phyloP scores from a whole-genome alignment of 2,888 invertebrate species.

The Aleiodes alternator region DNA sequence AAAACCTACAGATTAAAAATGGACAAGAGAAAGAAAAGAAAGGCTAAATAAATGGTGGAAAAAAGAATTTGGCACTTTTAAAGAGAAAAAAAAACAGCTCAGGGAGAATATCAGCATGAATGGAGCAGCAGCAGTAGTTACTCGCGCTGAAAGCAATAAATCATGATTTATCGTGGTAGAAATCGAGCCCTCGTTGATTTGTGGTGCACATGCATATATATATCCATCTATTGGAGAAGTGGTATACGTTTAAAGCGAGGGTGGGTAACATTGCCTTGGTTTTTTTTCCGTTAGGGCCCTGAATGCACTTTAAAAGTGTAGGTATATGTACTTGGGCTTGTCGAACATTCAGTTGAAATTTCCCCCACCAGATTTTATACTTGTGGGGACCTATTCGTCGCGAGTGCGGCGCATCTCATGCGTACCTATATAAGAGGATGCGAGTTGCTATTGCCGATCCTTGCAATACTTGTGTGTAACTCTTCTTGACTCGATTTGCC shows the following conservation, averaged over 20 bases:
- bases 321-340: conserved; percentile 31
- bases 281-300: conserved; percentile 56
- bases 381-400: conserved; percentile 42
- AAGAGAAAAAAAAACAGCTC: conserved; percentile 26
- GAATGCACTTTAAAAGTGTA: conserved; percentile 11
- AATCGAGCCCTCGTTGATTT: conserved; percentile 72
- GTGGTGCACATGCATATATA: conserved; percentile 58
- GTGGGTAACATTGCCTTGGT: conserved; percentile 32
- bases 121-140: conserved; percentile 32
- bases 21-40: conserved; percentile 17
- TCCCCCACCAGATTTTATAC: conserved; percentile 13
- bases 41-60: conserved; percentile 25
- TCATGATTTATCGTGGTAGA: conserved; percentile 72
- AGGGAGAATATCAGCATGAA: conserved; percentile 40
- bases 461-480: conserved; percentile 24
- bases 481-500: conserved; percentile 22
- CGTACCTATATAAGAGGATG: conserved; percentile 70
- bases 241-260: conserved; percentile 34
- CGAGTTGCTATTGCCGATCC: conserved; percentile 51
- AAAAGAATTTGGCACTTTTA: conserved; percentile 17
- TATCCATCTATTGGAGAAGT: conserved; percentile 37
- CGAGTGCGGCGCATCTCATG: conserved; percentile 51
- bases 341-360: conserved; percentile 23
- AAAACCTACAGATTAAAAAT: too few species aligned
- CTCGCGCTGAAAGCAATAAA: conserved; percentile 67